Evolutionary conservation across 2,113 vertebrate genomes (phyloP).

Genomic region (Aplodontia rufa): DNA sequence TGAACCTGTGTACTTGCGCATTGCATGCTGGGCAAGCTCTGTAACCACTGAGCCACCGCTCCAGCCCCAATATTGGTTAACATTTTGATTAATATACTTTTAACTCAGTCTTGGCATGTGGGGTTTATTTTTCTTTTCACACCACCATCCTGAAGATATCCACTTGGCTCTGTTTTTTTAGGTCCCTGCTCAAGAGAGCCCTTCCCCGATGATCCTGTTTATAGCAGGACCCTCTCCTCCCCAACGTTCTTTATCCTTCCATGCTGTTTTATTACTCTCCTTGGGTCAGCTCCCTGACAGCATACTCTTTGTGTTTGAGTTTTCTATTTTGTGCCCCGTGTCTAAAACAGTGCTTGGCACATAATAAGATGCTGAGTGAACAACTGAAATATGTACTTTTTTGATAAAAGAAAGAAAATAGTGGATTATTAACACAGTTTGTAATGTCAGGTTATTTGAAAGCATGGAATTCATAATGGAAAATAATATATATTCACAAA

Average conservation of each 20-base stretch:
- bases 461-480: neutral
- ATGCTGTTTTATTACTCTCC: neutral
- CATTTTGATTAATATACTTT: neutral
- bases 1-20: no score
- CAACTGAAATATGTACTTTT: neutral
- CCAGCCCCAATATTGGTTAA: neutral
- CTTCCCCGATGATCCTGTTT: neutral
- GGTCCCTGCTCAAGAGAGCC: neutral
- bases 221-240: neutral
- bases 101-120: neutral
- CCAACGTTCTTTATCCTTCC: neutral
- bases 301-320: neutral
- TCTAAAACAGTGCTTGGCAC: neutral
- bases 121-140: neutral
- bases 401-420: neutral
- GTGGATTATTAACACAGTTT: constrained; percentile 8
- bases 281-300: neutral
- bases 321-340: neutral
- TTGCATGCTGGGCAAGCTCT: no score
- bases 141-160: neutral
- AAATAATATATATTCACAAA: neutral
- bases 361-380: neutral
- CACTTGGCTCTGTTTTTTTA: neutral
- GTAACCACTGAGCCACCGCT: no score
- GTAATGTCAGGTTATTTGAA: constrained; percentile 31